phyloP scores from a whole-genome alignment of 2,888 invertebrate species.

The Malacosoma neustria region DNA sequence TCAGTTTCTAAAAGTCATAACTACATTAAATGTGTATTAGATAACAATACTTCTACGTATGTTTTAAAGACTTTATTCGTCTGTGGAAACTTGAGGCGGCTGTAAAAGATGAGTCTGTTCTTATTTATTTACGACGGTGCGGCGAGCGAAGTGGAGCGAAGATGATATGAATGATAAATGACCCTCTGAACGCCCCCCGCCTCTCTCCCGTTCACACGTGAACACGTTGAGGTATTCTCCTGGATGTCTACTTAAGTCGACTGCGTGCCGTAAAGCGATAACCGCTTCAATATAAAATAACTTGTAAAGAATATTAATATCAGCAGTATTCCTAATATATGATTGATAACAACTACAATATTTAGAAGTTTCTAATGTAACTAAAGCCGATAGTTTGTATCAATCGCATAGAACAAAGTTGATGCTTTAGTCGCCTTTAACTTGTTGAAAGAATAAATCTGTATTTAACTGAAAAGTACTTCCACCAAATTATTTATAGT shows the following conservation, averaged over 20 bases:
- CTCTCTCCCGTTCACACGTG: slow-evolving; percentile 56
- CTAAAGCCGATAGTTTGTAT: too few relatives aligned
- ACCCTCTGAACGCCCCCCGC: slow-evolving; percentile 50
- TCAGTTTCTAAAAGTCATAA: slow-evolving; percentile 24
- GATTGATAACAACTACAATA: too few relatives aligned
- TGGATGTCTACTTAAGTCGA: slow-evolving; percentile 53
- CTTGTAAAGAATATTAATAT: slow-evolving; percentile 46
- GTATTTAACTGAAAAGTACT: too few relatives aligned
- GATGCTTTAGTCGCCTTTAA: too few relatives aligned
- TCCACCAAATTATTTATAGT: too few relatives aligned
- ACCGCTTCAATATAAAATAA: slow-evolving; percentile 47
- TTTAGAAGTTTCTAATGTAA: too few relatives aligned
- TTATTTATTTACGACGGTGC: slow-evolving; percentile 75
- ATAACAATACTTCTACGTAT: slow-evolving; percentile 19
- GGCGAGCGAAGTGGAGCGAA: slow-evolving; percentile 76
- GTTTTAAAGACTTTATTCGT: slow-evolving; percentile 16
- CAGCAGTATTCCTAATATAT: too few relatives aligned
- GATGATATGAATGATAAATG: slow-evolving; percentile 76
- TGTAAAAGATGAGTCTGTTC: slow-evolving; percentile 75
- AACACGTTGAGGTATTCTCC: slow-evolving; percentile 55
- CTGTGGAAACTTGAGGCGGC: slow-evolving; percentile 29
- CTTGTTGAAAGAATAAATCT: too few relatives aligned
- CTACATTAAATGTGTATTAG: slow-evolving; percentile 5
- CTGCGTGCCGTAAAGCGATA: slow-evolving; percentile 49
- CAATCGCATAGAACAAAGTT: too few relatives aligned